phyloP scores from a whole-genome alignment of 2,113 vertebrate species.

The Sphyrna mokarran region DNA sequence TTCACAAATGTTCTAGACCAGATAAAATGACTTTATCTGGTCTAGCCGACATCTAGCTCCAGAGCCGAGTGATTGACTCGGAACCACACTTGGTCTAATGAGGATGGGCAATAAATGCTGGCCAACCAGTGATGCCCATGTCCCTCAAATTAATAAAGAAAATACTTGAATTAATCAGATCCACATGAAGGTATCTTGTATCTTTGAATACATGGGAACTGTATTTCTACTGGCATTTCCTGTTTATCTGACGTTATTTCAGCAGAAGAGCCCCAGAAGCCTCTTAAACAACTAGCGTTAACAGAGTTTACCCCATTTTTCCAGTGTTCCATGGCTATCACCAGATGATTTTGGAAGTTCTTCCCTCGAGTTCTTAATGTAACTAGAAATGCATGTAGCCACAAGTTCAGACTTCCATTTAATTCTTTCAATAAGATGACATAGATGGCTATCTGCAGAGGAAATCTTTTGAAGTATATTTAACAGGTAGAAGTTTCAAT shows the following conservation, averaged over 20 bases:
- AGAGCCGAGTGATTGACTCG: too few species aligned
- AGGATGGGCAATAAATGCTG: too few species aligned
- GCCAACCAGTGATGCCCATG: too few species aligned
- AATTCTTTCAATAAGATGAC: background rate
- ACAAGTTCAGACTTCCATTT: background rate
- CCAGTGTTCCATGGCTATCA: background rate
- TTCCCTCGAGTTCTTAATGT: background rate
- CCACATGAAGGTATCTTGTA: background rate
- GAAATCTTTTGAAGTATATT: background rate
- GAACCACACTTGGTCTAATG: too few species aligned
- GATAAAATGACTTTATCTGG: too few species aligned
- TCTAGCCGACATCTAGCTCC: too few species aligned
- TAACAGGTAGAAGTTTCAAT: constrained; percentile 42
- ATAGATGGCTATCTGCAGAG: background rate
- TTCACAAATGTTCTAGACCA: too few species aligned
- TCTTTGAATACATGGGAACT: background rate
- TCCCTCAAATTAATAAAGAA: too few species aligned
- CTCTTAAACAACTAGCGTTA: background rate
- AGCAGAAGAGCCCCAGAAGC: background rate
- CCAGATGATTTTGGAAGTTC: background rate
- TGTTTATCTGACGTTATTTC: background rate
- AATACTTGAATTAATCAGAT: background rate
- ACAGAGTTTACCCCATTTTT: background rate
- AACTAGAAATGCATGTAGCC: background rate
- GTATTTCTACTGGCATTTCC: background rate